Conservation (phyloP, 2,888 invertebrate species). For the Camptogramma bilineatum region DNA sequence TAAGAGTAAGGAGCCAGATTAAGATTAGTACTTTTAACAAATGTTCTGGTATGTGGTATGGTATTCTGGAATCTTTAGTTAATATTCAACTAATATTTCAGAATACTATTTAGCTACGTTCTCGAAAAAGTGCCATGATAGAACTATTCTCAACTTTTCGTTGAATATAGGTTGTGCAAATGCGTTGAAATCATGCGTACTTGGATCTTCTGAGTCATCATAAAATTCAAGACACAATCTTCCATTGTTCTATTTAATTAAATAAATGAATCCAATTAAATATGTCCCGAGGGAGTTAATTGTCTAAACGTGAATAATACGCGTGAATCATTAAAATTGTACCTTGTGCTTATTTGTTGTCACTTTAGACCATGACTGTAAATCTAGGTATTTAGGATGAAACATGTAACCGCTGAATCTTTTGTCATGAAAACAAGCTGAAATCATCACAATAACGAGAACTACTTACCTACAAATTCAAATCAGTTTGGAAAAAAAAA, state of each 20-base stretch:
- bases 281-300: slow-evolving; percentile 41
- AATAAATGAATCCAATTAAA: slow-evolving; percentile 30
- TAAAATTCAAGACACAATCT: slow-evolving; percentile 10
- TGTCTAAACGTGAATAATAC: slow-evolving; percentile 38
- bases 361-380: slow-evolving; percentile 28
- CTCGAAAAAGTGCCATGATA: too few relatives aligned
- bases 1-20: too few relatives aligned
- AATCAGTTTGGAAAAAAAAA: too few relatives aligned
- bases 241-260: slow-evolving; percentile 32
- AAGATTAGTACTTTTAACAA: too few relatives aligned
- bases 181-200: not conserved
- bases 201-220: not conserved
- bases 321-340: slow-evolving; percentile 40
- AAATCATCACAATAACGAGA: not conserved
- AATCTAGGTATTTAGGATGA: slow-evolving; percentile 11
- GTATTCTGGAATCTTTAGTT: too few relatives aligned
- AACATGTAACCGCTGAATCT: slow-evolving; percentile 6
- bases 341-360: slow-evolving; percentile 31
- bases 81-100: too few relatives aligned
- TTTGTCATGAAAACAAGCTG: not conserved
- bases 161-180: not conserved
- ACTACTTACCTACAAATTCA: not conserved
- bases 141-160: too few relatives aligned
- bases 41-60: too few relatives aligned
- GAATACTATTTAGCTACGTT: too few relatives aligned